A percentile compares a stretch with the other conserved stretches of the same genome.
Conservation (phyloP, 2,113 vertebrate species). For the Colinus virginianus region DNA sequence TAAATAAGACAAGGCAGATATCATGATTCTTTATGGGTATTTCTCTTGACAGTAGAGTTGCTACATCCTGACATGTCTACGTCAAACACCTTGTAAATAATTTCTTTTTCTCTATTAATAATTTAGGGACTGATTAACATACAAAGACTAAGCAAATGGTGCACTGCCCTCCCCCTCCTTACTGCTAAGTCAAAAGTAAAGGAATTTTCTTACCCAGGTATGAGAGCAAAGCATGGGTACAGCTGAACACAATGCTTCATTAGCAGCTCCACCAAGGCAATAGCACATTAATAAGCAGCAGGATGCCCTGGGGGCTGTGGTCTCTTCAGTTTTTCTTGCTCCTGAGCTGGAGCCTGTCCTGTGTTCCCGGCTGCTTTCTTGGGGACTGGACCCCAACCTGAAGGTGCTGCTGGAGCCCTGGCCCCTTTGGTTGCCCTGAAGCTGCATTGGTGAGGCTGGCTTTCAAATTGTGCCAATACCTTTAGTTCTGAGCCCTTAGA, state of each 20-base stretch:
- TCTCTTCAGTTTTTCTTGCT: background rate
- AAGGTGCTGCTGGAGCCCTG: background rate
- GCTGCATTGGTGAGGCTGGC: background rate
- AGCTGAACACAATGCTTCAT: background rate
- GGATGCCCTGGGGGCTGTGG: background rate
- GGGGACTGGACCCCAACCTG: background rate
- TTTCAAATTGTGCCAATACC: background rate
- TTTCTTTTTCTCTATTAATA: slow-evolving; percentile 74
- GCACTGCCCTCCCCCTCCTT: background rate
- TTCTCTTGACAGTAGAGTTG: slow-evolving; percentile 69
- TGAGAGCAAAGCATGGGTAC: background rate
- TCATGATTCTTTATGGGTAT: slow-evolving; percentile 61
- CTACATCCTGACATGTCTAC: slow-evolving; percentile 56
- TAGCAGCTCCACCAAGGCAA: background rate
- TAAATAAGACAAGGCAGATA: slow-evolving; percentile 69
- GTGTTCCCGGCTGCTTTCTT: fast-evolving
- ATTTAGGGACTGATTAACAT: slow-evolving; percentile 76
- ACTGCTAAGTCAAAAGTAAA: slow-evolving; percentile 41
- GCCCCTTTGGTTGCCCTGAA: background rate
- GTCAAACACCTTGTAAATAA: slow-evolving; percentile 76
- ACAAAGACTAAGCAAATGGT: slow-evolving; percentile 70
- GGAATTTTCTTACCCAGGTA: background rate
- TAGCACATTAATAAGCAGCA: background rate
- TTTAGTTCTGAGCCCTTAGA: background rate
- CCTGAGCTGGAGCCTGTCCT: background rate